Base-by-base conservation (phyloP, 2,113 vertebrate species). In the Hypocryptadius cinnamomeus region DNA sequence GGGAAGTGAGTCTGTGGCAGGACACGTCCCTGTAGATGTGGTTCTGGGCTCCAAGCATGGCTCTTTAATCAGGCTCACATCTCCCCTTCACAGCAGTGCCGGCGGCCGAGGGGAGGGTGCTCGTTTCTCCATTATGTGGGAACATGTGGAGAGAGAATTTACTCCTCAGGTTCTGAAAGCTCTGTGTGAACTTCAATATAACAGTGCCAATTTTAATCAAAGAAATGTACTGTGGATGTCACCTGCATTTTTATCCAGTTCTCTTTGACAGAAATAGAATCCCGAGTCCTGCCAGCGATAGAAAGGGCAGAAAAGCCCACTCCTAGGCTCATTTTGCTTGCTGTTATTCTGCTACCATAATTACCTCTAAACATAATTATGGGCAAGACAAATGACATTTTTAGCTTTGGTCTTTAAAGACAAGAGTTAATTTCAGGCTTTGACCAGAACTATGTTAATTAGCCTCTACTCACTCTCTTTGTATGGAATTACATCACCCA, bases 391-490 rank as follows among this genome's bases (percentile, higher is more conserved):
- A 97, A 98, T 93, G 90, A 90, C 90, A 79, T 94, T 96, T 94
- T 97, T 92, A 95, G 92, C 94, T 95, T 84, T 92, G 56, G 94
- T 96, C 96, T 97, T 97, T 97, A 94, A 97, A 97, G 97, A 97
- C 92, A 95, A 39, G 79, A 97, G 97, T 97, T 98, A 96, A 97
- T 98, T 97, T 97, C 96, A 48, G 96, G 97, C 96, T 97, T 95
- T 96, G 97, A 97, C 97, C 97, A 95, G 96, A 89, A 90, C 96
- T 94, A 93, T 97, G 97, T 95, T 98, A 97, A 98, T 98, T 97
- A 97, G 97, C 91, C 85, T 59, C 64, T n/a, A 50, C 85, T 89
- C 77, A 79, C 89, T 94, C 85, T 50, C 78, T 93, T 74, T 68
- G 88, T 92, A 72, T 93, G 93, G 92, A 94, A 91, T 95, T 84